phyloP scores from a whole-genome alignment of 2,113 vertebrate genomes.

The Camarhynchus parvulus region DNA sequence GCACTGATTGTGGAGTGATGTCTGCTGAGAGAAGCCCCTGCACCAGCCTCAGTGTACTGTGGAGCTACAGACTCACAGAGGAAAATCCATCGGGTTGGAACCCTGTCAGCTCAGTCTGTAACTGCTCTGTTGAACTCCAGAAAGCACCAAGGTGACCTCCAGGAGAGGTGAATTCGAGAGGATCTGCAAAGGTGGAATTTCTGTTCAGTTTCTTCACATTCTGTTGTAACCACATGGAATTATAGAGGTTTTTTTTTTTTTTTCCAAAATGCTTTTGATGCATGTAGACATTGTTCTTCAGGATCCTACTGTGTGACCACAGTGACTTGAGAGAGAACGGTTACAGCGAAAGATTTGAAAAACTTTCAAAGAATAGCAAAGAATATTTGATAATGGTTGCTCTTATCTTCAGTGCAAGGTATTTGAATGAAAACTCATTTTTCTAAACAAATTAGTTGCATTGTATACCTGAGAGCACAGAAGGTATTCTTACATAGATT shows the following conservation, averaged over 20 bases:
- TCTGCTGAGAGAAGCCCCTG: background rate
- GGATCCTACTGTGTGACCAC: conserved; percentile 51
- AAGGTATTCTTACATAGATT: conserved; percentile 40
- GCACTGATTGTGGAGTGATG: conserved; percentile 91
- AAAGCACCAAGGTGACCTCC: background rate
- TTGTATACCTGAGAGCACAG: conserved; percentile 33
- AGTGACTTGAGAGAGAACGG: conserved; percentile 68
- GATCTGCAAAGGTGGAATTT: conserved; percentile 40
- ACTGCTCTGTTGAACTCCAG: conserved; percentile 19
- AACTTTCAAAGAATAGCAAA: conserved; percentile 68
- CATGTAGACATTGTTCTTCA: conserved; percentile 68
- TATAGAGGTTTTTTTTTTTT: conserved; percentile 24
- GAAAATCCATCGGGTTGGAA: background rate
- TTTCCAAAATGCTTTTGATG: conserved; percentile 59
- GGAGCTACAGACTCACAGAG: conserved; percentile 35
- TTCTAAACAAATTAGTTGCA: conserved; percentile 20
- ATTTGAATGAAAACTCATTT: conserved; percentile 42
- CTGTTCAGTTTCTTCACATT: conserved; percentile 18
- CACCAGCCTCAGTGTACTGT: background rate
- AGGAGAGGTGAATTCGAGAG: conserved; percentile 50
- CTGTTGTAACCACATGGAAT: conserved; percentile 62
- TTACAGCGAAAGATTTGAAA: conserved; percentile 35
- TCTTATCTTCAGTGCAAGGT: conserved; percentile 80
- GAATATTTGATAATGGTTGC: conserved; percentile 94
- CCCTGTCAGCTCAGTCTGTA: conserved; percentile 2